Evolutionary conservation across 2,888 invertebrate genomes (phyloP).

Genomic region (Trissolcus japonicus): DNA sequence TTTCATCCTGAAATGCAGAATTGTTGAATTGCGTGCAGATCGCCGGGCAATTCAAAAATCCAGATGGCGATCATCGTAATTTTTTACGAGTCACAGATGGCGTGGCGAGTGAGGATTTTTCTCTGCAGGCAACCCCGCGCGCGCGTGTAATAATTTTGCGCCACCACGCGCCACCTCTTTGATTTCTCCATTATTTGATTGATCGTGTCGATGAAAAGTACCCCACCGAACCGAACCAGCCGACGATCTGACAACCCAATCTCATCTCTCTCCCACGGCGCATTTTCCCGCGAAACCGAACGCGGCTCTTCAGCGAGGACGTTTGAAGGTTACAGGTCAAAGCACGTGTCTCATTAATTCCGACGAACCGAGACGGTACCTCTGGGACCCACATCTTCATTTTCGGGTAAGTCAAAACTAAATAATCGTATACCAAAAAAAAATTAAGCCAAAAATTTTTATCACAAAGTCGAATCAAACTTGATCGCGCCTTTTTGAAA

Average conservation of each 20-base stretch:
- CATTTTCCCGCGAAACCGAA: conserved; percentile 3
- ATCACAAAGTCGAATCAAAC: conserved; percentile 20
- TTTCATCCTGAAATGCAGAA: too few relatives aligned
- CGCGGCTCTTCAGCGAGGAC: not conserved
- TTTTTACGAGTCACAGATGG: conserved; percentile 27
- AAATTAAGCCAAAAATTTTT: not conserved
- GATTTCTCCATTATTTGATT: conserved; percentile 11
- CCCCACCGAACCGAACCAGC: not conserved
- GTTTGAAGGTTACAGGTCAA: conserved; percentile 13
- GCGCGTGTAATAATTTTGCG: conserved; percentile 18
- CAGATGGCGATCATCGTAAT: conserved; percentile 22
- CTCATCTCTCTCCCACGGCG: too few relatives aligned
- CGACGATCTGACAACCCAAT: not conserved
- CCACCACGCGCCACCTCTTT: conserved; percentile 8
- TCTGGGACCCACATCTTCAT: not conserved
- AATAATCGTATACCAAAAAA: not conserved
- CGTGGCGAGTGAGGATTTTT: conserved; percentile 19
- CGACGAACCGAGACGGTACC: not conserved
- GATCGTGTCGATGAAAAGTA: conserved; percentile 6
- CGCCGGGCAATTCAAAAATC: conserved; percentile 15
- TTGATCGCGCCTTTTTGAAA: conserved; percentile 34
- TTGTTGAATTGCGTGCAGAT: conserved; percentile 2
- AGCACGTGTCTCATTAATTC: conserved; percentile 23
- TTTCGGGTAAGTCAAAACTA: not conserved
- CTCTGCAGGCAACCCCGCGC: conserved; percentile 11